phyloP scores from a whole-genome alignment of 2,797 vertebrate genomes.

The Remorina albescens region DNA sequence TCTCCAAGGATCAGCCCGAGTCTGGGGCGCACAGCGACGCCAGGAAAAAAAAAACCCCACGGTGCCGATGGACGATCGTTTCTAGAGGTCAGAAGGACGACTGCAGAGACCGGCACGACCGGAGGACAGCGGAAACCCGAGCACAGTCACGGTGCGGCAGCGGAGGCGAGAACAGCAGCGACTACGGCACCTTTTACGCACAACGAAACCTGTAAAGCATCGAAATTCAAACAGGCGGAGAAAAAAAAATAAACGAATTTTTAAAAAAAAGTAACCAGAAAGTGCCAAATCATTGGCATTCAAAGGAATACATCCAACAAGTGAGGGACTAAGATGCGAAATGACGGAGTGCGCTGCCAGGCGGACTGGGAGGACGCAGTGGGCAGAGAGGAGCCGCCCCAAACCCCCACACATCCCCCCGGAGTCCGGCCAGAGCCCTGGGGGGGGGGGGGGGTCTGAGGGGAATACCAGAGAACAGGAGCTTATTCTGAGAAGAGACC shows the following conservation, averaged over 20 bases:
- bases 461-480: neutral
- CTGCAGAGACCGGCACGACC: conserved; percentile 7
- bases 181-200: conserved; percentile 63
- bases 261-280: neutral
- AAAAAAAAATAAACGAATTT: no score
- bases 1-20: conserved; percentile 63
- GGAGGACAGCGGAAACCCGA: neutral
- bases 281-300: conserved; percentile 1
- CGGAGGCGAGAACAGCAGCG: neutral
- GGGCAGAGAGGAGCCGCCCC: conserved; percentile 64
- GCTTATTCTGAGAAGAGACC: neutral
- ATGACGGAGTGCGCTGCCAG: conserved; percentile 57
- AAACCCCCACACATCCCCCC: conserved; percentile 13
- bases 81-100: conserved; percentile 44
- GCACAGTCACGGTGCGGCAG: conserved; percentile 21
- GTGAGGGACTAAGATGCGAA: conserved; percentile 51
- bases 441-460: no score
- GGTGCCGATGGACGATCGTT: conserved; percentile 18
- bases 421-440: no score
- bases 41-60: neutral
- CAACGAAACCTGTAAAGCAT: conserved; percentile 10
- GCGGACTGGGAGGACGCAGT: conserved; percentile 38
- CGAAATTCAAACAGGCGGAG: no score
- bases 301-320: conserved; percentile 62
- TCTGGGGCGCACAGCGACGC: conserved; percentile 55